Evolutionary conservation across 2,888 invertebrate species (phyloP).

Genomic region (Hypolimnas misippus): DNA sequence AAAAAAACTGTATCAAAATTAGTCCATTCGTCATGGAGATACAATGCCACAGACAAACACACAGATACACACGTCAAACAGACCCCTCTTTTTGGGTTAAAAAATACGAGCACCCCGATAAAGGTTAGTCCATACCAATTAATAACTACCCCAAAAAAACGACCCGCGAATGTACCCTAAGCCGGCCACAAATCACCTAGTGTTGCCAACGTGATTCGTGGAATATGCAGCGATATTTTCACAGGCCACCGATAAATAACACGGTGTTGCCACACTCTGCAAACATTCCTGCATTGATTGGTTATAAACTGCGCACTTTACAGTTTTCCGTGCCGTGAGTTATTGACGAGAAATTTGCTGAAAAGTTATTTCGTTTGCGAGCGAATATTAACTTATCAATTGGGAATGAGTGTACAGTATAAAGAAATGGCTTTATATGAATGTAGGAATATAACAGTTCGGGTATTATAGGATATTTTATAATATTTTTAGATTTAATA

Average conservation of each 20-base stretch:
- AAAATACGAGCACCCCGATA: too few species aligned
- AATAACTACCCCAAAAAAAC: background rate
- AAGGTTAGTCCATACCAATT: background rate
- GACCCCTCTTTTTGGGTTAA: too few species aligned
- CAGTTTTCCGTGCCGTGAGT: slow-evolving; percentile 30
- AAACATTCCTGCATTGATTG: slow-evolving; percentile 47
- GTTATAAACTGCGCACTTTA: slow-evolving; percentile 47
- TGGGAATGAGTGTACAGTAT: background rate
- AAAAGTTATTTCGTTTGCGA: slow-evolving; percentile 9
- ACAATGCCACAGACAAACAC: too few species aligned
- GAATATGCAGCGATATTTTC: slow-evolving; percentile 52
- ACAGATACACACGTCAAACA: too few species aligned
- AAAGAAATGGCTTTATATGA: too few species aligned
- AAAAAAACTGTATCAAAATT: too few species aligned
- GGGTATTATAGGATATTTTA: too few species aligned
- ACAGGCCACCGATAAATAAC: slow-evolving; percentile 48
- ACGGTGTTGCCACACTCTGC: slow-evolving; percentile 47
- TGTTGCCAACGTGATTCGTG: slow-evolving; percentile 49
- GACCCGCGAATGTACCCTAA: slow-evolving; percentile 10
- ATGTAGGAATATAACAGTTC: too few species aligned
- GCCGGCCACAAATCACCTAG: slow-evolving; percentile 50
- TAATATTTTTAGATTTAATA: too few species aligned
- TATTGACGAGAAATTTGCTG: slow-evolving; percentile 10
- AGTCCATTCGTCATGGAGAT: too few species aligned
- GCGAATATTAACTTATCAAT: slow-evolving; percentile 5